phyloP scores from a whole-genome alignment of 1,140 invertebrate genomes.

The Hyposmocoma kahamanoa region DNA sequence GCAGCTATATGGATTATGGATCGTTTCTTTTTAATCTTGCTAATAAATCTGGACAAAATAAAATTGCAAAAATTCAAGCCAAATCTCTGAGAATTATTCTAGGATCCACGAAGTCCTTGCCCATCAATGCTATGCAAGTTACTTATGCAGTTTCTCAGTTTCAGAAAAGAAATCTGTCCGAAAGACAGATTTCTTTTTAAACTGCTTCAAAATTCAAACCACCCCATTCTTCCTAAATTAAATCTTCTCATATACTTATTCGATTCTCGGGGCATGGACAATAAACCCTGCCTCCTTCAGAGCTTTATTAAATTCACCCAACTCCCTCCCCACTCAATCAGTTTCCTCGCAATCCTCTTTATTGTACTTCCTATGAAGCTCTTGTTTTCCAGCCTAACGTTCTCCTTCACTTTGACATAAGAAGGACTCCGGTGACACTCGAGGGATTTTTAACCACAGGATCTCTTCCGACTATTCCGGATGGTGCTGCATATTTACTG shows the following conservation, averaged over 20 bases:
- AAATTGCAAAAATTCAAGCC: neutral
- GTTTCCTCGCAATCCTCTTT: neutral
- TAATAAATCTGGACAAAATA: neutral
- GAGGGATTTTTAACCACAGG: neutral
- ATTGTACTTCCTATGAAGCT: neutral
- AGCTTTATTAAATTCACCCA: neutral
- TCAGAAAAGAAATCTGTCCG: neutral
- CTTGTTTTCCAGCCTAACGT: neutral
- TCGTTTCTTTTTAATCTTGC: constrained; percentile 1
- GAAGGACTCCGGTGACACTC: neutral
- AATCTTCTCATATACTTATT: neutral
- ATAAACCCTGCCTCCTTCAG: neutral
- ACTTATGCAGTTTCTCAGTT: constrained; percentile 3
- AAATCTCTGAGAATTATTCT: constrained; percentile 1
- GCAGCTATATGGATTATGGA: constrained; percentile 6
- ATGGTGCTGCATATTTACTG: neutral
- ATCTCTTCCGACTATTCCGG: too few relatives aligned
- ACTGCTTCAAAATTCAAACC: neutral
- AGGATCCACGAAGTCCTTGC: constrained; percentile 5
- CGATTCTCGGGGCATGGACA: too few relatives aligned
- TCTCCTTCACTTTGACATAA: neutral
- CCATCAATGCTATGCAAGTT: constrained; percentile 8
- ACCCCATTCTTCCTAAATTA: neutral
- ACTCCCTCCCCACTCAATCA: neutral
- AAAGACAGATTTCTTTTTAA: constrained; percentile 5